These are phyloP conservation scores for Genyomyrus donnyi DNA, from an alignment of 2,113 vertebrate genomes.

Conservation along the genomic window DNA sequence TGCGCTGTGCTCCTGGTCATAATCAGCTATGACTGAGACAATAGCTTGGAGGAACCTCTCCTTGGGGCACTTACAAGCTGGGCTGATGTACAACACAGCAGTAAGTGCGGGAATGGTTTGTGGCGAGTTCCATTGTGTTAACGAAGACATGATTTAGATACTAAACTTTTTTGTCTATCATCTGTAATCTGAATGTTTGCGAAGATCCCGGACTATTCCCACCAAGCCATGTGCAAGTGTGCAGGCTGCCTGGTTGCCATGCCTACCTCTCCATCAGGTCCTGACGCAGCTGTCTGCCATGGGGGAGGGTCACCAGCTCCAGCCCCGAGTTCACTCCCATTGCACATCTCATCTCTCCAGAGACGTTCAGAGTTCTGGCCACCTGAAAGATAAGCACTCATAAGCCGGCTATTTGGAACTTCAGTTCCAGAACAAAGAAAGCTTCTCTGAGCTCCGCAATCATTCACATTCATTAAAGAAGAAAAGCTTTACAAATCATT, in stretches of 20 bases:
- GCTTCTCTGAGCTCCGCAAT: background rate
- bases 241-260: background rate
- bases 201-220: background rate
- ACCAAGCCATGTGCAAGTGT: background rate
- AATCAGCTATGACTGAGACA: background rate
- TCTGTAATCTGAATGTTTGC: background rate
- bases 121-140: background rate
- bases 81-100: background rate
- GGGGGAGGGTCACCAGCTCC: constrained; percentile 84
- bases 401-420: background rate
- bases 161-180: background rate
- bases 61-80: background rate
- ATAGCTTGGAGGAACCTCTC: background rate
- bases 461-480: background rate
- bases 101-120: no score
- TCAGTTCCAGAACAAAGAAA: background rate
- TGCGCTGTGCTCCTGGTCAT: background rate
- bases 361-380: constrained; percentile 79
- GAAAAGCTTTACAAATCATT: background rate
- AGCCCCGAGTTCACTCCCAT: constrained; percentile 90
- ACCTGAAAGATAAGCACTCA: constrained; percentile 58
- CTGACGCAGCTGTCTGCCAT: constrained; percentile 80
- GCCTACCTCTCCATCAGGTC: constrained; percentile 88
- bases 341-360: constrained; percentile 67
- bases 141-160: background rate